These are phyloP conservation scores for Spongilla lacustris DNA, from an alignment of 37 sponge, comb jelly and placozoan genomes.

Conservation along the genomic window DNA sequence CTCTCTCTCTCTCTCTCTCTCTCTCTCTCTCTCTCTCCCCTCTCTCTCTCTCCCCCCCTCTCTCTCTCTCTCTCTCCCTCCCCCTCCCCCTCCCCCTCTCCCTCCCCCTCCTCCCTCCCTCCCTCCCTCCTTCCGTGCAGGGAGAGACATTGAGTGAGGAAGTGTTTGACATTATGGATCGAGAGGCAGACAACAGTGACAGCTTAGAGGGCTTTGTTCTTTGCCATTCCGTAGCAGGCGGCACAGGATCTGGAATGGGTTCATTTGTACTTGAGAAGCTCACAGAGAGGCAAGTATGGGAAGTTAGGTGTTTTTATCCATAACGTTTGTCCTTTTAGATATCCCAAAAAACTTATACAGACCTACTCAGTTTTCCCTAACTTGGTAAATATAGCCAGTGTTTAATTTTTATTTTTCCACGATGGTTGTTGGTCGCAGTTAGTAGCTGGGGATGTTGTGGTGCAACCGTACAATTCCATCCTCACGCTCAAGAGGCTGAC, in stretches of 20 bases:
- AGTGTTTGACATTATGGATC: slow-evolving; percentile 95
- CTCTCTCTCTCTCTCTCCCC: no score
- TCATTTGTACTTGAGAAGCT: slow-evolving; percentile 91
- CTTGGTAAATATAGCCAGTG: slow-evolving; percentile 47
- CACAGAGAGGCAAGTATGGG: slow-evolving; percentile 83
- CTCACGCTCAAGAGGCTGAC: slow-evolving; percentile 97
- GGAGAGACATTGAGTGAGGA: slow-evolving; percentile 89
- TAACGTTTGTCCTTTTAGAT: slow-evolving; percentile 67
- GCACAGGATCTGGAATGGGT: slow-evolving; percentile 98
- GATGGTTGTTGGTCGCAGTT: no score
- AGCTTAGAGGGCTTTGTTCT: slow-evolving; percentile 98
- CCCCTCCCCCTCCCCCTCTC: no score
- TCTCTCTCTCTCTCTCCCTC: no score
- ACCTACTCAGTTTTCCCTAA: slow-evolving; percentile 99
- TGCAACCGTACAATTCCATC: slow-evolving; percentile 99
- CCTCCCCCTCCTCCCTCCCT: not conserved
- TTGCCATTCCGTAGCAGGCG: slow-evolving; percentile 97
- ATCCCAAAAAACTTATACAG: slow-evolving; percentile 96
- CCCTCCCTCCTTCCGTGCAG: slow-evolving; percentile 26
- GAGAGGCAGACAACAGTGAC: slow-evolving; percentile 98
- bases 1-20: no score
- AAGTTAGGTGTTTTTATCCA: no score
- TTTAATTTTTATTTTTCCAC: no score
- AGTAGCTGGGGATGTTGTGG: slow-evolving; percentile 96
- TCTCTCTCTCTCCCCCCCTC: no score